A percentile compares a stretch with the other conserved stretches of the same genome.
These are phyloP conservation scores for Columbina picui DNA, from an alignment of 2,113 vertebrate species.

Conservation along the genomic window DNA sequence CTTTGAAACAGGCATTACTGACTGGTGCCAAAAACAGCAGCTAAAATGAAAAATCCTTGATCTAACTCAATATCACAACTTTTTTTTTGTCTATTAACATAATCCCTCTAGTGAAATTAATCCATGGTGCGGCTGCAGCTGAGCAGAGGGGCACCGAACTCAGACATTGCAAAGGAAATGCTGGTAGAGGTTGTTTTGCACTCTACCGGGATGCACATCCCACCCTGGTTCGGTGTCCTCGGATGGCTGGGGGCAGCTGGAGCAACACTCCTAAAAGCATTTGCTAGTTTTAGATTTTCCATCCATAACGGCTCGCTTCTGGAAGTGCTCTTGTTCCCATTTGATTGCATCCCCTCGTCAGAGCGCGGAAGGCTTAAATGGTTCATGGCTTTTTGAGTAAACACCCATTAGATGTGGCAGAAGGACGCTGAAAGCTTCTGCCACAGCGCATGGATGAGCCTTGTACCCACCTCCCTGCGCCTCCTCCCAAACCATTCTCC, in stretches of 20 bases:
- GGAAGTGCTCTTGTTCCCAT: neutral
- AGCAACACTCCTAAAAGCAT: accelerated
- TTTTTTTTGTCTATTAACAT: slow-evolving; percentile 26
- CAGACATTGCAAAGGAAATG: too few species aligned
- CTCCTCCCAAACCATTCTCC: neutral
- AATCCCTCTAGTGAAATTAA: slow-evolving; percentile 22
- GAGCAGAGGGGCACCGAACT: too few species aligned
- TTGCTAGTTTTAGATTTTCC: accelerated
- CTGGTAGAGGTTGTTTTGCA: too few species aligned
- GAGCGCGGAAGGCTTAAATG: neutral
- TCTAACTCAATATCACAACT: neutral
- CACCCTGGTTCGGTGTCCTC: neutral
- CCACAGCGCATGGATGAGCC: accelerated
- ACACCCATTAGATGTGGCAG: accelerated
- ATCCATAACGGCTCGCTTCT: neutral
- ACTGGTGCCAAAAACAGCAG: neutral
- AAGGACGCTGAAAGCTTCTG: neutral
- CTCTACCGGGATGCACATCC: neutral
- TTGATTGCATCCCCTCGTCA: neutral
- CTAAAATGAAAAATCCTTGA: slow-evolving; percentile 28
- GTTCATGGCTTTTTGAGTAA: neutral
- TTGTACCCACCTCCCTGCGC: accelerated
- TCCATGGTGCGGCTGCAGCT: slow-evolving; percentile 17
- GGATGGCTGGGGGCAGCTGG: neutral
- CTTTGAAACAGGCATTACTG: neutral